These are phyloP conservation scores for Passer domesticus DNA, from an alignment of 2,113 vertebrate genomes.

Conservation along the genomic window DNA sequence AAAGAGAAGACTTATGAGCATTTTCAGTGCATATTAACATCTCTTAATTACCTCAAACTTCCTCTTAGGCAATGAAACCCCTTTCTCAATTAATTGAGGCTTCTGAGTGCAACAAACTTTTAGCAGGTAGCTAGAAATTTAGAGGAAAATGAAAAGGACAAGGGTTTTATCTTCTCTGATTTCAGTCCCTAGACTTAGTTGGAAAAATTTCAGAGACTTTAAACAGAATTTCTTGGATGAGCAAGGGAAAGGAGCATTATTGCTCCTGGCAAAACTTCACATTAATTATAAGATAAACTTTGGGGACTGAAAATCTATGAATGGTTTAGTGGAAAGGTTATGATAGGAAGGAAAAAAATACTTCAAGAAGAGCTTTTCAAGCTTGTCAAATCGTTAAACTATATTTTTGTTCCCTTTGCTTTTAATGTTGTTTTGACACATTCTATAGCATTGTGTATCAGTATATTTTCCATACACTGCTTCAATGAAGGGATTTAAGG, in stretches of 20 bases:
- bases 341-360: not conserved
- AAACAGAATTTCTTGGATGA: conserved; percentile 12
- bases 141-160: not conserved
- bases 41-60: not conserved
- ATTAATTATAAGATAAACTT: not conserved
- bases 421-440: not conserved
- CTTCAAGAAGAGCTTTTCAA: not conserved
- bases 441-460: not conserved
- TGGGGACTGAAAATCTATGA: not conserved
- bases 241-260: not conserved
- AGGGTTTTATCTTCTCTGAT: not conserved
- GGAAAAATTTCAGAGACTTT: not conserved
- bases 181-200: not conserved
- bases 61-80: not conserved
- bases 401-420: not conserved
- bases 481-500: not conserved
- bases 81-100: not conserved
- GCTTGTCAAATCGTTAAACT: not conserved
- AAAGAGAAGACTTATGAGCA: not conserved
- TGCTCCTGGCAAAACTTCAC: not conserved
- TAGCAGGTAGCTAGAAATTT: not conserved
- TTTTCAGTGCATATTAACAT: not conserved
- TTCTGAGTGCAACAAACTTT: not conserved
- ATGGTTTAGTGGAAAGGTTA: conserved; percentile 5
- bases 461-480: not conserved